Percentiles rank a stretch among this genome's conserved stretches.
Conservation (phyloP, 2,888 invertebrate species). For the Callosobruchus maculatus region DNA sequence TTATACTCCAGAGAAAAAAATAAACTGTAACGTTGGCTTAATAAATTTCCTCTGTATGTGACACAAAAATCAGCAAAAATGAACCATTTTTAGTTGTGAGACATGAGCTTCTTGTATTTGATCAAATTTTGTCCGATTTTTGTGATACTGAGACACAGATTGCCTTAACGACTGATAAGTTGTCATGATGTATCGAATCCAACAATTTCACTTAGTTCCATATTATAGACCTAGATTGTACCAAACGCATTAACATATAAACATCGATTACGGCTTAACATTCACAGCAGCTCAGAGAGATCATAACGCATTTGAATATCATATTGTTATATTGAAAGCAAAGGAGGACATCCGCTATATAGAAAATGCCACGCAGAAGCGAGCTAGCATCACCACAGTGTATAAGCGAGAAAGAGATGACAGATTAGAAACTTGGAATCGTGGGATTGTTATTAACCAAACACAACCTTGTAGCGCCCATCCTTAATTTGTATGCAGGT, state of each 20-base stretch:
- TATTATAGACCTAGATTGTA: no score
- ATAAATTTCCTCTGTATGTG: no score
- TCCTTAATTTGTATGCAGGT: constrained; percentile 35
- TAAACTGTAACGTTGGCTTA: no score
- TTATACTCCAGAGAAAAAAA: no score
- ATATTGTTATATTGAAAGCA: not conserved
- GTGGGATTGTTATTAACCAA: constrained; percentile 37
- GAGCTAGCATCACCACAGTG: not conserved
- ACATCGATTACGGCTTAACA: not conserved
- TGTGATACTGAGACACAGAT: no score
- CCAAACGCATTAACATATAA: not conserved
- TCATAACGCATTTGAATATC: not conserved
- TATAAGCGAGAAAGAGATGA: constrained; percentile 1
- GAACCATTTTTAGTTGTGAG: no score
- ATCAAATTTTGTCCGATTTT: no score
- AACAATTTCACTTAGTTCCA: no score
- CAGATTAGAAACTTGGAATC: constrained; percentile 14
- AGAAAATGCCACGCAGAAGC: not conserved
- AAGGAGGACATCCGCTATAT: not conserved
- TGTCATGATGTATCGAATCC: no score
- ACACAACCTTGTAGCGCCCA: constrained; percentile 33
- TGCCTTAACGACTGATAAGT: no score
- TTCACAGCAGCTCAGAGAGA: not conserved
- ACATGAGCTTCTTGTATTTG: no score
- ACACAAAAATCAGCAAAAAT: no score